Conservation (phyloP, 2,888 invertebrate species). For the Oscheius sp. region DNA sequence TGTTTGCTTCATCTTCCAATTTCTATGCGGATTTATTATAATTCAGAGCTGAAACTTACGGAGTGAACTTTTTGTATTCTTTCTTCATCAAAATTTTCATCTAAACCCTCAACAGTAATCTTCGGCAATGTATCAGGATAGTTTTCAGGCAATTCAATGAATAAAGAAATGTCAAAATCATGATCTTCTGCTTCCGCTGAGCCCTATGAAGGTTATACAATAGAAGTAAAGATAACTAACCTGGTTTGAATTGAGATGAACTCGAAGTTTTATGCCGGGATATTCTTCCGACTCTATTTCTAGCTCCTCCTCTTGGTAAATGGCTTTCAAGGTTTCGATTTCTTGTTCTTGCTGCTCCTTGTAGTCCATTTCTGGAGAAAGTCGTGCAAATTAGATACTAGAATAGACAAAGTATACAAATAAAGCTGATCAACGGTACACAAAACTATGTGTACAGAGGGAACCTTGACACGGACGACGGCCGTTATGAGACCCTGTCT, state of each 20-base stretch:
- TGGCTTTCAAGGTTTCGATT: conserved; percentile 51
- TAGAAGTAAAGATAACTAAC: conserved; percentile 24
- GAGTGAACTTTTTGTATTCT: conserved; percentile 40
- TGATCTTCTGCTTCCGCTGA: conserved; percentile 34
- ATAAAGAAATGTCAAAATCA: conserved; percentile 41
- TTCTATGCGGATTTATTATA: conserved; percentile 22
- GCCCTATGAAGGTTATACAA: conserved; percentile 20
- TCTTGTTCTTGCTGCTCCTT: conserved; percentile 55
- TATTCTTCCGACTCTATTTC: conserved; percentile 36
- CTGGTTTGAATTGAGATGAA: conserved; percentile 46
- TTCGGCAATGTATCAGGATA: conserved; percentile 63
- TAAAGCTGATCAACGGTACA: background rate
- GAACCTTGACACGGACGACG: too few species aligned
- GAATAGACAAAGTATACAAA: background rate
- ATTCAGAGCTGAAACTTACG: background rate
- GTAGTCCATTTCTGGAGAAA: conserved; percentile 26
- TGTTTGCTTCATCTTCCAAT: conserved; percentile 76
- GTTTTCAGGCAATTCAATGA: conserved; percentile 51
- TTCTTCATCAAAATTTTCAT: conserved; percentile 48
- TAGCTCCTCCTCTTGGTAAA: conserved; percentile 51
- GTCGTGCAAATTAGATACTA: background rate
- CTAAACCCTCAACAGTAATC: conserved; percentile 55
- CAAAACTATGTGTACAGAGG: too few species aligned
- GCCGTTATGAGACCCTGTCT: too few species aligned
- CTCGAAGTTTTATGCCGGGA: conserved; percentile 41